Evolutionary conservation across 2,113 vertebrate species (phyloP).

Genomic region (Cyphomyrus plagiostoma): DNA sequence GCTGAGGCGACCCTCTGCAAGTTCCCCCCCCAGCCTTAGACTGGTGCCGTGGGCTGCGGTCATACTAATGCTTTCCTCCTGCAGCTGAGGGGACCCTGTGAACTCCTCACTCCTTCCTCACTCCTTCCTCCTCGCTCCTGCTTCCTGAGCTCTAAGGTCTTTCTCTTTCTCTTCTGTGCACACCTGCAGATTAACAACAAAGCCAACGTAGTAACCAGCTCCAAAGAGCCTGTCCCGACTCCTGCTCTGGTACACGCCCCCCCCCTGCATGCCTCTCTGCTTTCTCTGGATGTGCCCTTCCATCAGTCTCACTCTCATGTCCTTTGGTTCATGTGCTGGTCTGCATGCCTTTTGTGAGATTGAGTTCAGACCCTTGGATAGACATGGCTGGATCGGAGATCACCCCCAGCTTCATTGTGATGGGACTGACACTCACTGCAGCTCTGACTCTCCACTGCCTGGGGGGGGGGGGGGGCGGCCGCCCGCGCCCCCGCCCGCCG

Average conservation of each 20-base stretch:
- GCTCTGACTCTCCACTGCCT: background rate
- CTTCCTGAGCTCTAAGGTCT: conserved; percentile 58
- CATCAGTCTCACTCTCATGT: conserved; percentile 38
- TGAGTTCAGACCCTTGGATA: background rate
- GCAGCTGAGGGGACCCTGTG: background rate
- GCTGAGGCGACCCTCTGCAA: background rate
- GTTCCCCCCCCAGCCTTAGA: background rate
- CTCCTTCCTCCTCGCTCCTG: conserved; percentile 36
- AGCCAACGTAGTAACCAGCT: conserved; percentile 94
- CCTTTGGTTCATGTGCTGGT: background rate
- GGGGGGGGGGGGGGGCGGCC: too few relatives aligned
- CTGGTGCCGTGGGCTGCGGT: background rate
- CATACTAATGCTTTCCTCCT: conserved; percentile 1
- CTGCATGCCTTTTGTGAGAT: conserved; percentile 3
- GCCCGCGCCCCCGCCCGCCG: too few relatives aligned
- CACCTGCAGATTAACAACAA: conserved; percentile 93
- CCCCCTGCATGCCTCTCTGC: conserved; percentile 49
- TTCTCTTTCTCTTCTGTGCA: conserved; percentile 51
- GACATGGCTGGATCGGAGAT: background rate
- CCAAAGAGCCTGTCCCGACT: conserved; percentile 88
- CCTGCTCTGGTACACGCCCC: conserved; percentile 88
- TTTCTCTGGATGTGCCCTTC: conserved; percentile 31
- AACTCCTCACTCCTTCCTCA: conserved; percentile 43
- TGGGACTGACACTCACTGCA: background rate
- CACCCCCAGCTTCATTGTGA: background rate